Percentiles rank a stretch among this genome's conserved stretches.
These are phyloP conservation scores for Lottia scabra DNA, from an alignment of 2,888 invertebrate genomes.

Conservation along the genomic window DNA sequence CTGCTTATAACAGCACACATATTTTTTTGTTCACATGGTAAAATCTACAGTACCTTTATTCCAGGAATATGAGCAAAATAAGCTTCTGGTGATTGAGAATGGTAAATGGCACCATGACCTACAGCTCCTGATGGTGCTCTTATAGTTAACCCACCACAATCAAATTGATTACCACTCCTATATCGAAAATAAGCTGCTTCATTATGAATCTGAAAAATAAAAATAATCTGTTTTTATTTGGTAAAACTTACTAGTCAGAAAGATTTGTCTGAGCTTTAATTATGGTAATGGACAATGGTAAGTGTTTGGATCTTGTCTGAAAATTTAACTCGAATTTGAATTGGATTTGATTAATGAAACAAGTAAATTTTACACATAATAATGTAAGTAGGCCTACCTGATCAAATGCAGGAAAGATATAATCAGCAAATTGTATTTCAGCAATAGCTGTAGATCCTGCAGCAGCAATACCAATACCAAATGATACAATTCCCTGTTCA, in stretches of 20 bases:
- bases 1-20: no score
- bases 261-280: no score
- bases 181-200: constrained; percentile 96
- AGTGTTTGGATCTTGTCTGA: no score
- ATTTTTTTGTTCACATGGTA: no score
- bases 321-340: no score
- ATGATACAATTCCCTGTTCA: constrained; percentile 84
- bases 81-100: constrained; percentile 97
- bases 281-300: no score
- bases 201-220: constrained; percentile 71
- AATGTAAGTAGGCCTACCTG: constrained; percentile 77
- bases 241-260: no score
- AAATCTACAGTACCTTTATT: constrained; percentile 76
- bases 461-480: constrained; percentile 93
- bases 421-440: constrained; percentile 99
- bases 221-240: no score
- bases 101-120: constrained; percentile 97
- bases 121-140: constrained; percentile 96
- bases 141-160: constrained; percentile 91
- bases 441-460: constrained; percentile 95
- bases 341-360: no score
- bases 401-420: constrained; percentile 98
- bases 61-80: constrained; percentile 97
- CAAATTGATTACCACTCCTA: constrained; percentile 88
- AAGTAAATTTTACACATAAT: not conserved